phyloP scores from a whole-genome alignment of 2,113 vertebrate species.

The Hucho hucho region DNA sequence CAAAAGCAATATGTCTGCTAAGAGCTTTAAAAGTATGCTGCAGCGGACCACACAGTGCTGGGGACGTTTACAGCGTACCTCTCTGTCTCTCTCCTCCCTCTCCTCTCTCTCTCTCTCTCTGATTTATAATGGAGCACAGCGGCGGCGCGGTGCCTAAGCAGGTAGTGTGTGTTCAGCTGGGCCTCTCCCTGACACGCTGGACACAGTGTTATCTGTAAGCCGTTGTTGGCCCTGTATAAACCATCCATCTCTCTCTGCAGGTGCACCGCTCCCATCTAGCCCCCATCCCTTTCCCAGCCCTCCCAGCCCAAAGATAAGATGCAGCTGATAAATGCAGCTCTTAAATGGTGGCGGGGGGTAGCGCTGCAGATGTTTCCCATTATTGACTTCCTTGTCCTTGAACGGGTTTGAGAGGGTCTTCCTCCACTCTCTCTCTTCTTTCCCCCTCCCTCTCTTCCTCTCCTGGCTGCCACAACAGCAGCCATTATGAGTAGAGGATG shows the following conservation, averaged over 20 bases:
- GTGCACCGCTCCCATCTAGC: conserved; percentile 27
- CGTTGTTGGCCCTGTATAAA: conserved; percentile 40
- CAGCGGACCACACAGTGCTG: neutral
- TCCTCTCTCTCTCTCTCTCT: neutral
- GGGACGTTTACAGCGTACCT: neutral
- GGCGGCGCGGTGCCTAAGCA: conserved; percentile 38
- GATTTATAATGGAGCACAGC: conserved; percentile 43
- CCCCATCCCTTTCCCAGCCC: conserved; percentile 17
- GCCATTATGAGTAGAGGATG: conserved; percentile 18
- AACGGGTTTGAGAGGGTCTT: conserved; percentile 38
- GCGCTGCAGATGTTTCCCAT: conserved; percentile 53
- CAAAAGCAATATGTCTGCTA: conserved; percentile 16
- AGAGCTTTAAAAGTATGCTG: neutral
- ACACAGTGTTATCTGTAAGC: conserved; percentile 59
- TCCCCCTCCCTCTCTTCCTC: neutral
- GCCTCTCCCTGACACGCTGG: conserved; percentile 33
- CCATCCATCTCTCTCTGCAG: conserved; percentile 50
- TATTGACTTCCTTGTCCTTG: conserved; percentile 61
- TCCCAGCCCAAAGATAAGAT: conserved; percentile 47
- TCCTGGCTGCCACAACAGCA: neutral
- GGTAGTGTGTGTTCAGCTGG: conserved; percentile 55
- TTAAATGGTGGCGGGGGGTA: conserved; percentile 23
- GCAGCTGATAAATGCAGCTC: conserved; percentile 66
- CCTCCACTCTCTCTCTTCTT: conserved; percentile 14
- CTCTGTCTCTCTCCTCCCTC: too few species aligned